Evolutionary conservation across 2,888 invertebrate species (phyloP).

Genomic region (Nymphalis urticae): DNA sequence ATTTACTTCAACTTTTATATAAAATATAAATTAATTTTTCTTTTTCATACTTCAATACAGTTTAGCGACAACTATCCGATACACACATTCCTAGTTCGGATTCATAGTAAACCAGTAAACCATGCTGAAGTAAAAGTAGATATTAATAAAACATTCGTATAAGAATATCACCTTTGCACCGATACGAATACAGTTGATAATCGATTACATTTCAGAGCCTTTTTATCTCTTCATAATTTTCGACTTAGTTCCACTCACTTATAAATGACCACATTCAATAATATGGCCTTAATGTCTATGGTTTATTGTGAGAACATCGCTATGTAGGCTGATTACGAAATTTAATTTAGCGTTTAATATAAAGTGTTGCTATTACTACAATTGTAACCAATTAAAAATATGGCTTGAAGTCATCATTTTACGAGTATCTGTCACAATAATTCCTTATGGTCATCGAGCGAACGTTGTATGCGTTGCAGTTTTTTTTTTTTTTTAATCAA

Average conservation of each 20-base stretch:
- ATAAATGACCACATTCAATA: slow-evolving; percentile 52
- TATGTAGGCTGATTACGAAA: slow-evolving; percentile 27
- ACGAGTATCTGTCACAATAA: neutral
- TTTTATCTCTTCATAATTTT: slow-evolving; percentile 43
- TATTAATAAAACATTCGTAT: neutral
- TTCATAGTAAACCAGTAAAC: slow-evolving; percentile 23
- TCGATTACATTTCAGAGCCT: neutral
- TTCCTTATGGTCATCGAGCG: no score
- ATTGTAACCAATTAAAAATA: neutral
- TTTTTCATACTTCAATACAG: no score
- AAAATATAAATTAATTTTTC: no score
- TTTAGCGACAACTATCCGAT: neutral
- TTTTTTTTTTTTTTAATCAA: no score
- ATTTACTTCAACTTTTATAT: no score
- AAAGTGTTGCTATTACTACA: neutral
- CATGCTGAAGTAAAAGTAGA: slow-evolving; percentile 11
- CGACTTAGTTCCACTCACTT: slow-evolving; percentile 56
- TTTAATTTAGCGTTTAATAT: neutral
- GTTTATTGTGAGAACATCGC: slow-evolving; percentile 40
- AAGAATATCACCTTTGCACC: neutral
- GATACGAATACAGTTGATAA: neutral
- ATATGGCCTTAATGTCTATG: slow-evolving; percentile 56
- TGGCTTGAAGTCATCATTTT: neutral
- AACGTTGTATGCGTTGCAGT: no score
- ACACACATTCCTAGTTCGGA: neutral